Base-by-base conservation (phyloP, 2,797 vertebrate species). In the Pipistrellus nathusii region DNA sequence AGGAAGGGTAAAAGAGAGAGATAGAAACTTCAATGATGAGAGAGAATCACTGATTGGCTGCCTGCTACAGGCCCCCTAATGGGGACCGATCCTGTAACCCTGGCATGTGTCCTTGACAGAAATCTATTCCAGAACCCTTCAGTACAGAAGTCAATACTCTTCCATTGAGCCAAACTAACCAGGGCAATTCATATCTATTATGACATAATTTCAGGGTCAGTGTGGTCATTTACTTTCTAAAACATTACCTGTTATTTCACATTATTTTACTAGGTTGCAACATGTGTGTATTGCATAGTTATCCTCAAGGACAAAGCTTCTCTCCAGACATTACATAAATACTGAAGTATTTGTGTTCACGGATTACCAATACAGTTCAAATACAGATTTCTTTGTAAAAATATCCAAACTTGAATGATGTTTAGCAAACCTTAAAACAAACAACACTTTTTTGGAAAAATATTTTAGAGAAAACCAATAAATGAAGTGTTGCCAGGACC, bases 311-410 rank as follows among this genome's bases (percentile, higher is more conserved):
- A 59, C 48, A 91, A 84, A 62, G 4, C 10, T 38, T 66, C 59
- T 94, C 11, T 87, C 13, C n/a, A 41, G 27, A 25, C 44, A 68
- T n/a, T 53, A 18, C n/a, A 71, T 30, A 64, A 27, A 62, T 75
- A 41, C 8, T 73, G 21, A 78, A 78, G 15, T 62, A 64, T 75
- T 35, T 51, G 44, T 59, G 27, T 11, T n/a, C 46, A 73, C 35
- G 44, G 21, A 53, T 64, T 82, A 25, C 23, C 68, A 59, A 13
- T 72, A 32, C 10, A 82, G 5, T n/a, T 87, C 68, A 94, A 93
- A 92, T 44, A 38, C 0, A 81, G 7, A 12, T 89, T 94, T n/a
- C 41, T 86, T 14, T 85, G 15, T 83, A 53, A 90, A 87, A 85
- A 44, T 30, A 87, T 3, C 32, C 17, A 80, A 92, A 78, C 23